Evolutionary conservation across 2,888 invertebrate species (phyloP), one percentile per base, ranked within the genome.

Genomic region (Cryptus armator): DNA sequence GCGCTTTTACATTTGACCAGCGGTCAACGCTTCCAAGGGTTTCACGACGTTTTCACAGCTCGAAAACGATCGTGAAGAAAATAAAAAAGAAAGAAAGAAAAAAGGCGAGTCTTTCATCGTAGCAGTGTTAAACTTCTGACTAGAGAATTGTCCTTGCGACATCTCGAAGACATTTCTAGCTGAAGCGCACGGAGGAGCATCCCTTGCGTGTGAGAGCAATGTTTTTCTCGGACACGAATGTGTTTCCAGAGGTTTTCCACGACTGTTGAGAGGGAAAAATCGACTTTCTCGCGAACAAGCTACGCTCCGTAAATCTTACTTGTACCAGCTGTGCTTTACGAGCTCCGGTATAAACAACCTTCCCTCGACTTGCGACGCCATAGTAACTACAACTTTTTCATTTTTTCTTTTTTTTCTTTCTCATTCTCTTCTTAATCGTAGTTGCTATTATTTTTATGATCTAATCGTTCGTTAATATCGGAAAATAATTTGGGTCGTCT

Each of bases 241-340:
- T 46, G 59, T 48, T 29, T 12, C 43, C 16, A 9, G 43, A 59
- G 44, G 24, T 74, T 74, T 74, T 44, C 7, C 24, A 10, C 29
- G 44, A 29, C 48, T 24, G 32, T 29, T 14, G 62, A 62, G 16
- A 70, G 19, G 12, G 59, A 74, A 74, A 62, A 74, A 87, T 87
- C 88, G 86, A 86, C 87, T 87, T 88, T 83, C 88, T 87, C 87
- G 87, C 85, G 83, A 87, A 86, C 86, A 84, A 83, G 89, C 88
- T 89, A 16, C 56, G 56, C 37, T 64, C 87, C 89, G 89, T 91
- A 92, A 91, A 91, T 91, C 89, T 90, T 88, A 88, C 76, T 12
- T 48, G 51, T 16, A 78, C 89, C 91, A 91, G 89, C 89, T 91
- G 92, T 90, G 89, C 87, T 91, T 91, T 90, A 90, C 90, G 89